Conservation (phyloP, 2,888 invertebrate species). For the Embidobia sp. region DNA sequence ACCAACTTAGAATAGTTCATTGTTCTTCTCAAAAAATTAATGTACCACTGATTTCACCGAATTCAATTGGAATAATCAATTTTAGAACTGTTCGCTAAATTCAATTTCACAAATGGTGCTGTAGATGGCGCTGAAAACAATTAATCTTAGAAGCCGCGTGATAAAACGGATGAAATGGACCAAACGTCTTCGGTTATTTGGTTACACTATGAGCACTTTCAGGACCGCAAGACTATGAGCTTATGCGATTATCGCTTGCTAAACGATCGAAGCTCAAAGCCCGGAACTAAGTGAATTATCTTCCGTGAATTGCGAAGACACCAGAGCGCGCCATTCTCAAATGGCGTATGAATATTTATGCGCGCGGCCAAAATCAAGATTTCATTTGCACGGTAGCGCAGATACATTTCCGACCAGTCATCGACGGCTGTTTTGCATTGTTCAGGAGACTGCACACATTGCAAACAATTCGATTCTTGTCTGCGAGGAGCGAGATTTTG, state of each 20-base stretch:
- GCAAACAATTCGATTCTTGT: too few relatives aligned
- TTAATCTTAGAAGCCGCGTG: constrained; percentile 5
- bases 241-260: constrained; percentile 61
- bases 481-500: too few relatives aligned
- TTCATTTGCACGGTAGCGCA: constrained; percentile 36
- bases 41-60: too few relatives aligned
- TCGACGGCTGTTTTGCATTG: constrained; percentile 22
- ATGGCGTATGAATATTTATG: constrained; percentile 73
- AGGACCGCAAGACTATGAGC: constrained; percentile 54
- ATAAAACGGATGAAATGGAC: constrained; percentile 25
- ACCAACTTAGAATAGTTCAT: too few relatives aligned
- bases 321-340: constrained; percentile 63
- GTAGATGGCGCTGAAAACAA: constrained; percentile 6
- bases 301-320: constrained; percentile 67
- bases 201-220: constrained; percentile 55
- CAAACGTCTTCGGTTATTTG: constrained; percentile 44
- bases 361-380: constrained; percentile 38
- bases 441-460: constrained; percentile 9
- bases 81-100: too few relatives aligned
- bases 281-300: constrained; percentile 69
- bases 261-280: constrained; percentile 55
- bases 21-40: too few relatives aligned
- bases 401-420: constrained; percentile 10
- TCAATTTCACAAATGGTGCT: background rate
- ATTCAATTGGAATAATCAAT: too few relatives aligned